phyloP scores from a whole-genome alignment of 1,140 invertebrate species.

The Nephila pilipes region DNA sequence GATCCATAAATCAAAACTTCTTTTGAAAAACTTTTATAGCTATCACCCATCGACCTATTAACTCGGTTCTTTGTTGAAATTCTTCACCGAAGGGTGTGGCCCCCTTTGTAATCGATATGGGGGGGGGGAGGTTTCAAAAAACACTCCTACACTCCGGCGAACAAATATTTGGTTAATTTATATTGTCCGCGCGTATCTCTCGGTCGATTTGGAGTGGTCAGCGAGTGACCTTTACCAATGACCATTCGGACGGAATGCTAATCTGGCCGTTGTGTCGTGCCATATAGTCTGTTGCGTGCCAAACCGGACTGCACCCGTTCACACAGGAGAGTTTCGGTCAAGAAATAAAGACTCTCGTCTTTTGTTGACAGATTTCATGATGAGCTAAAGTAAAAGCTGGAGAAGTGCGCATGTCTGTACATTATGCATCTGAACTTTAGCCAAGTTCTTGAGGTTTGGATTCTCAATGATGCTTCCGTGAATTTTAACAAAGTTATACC shows the following conservation, averaged over 20 bases:
- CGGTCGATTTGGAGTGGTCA: not conserved
- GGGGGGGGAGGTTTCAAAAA: not conserved
- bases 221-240: constrained; percentile 20
- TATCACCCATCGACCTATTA: not conserved
- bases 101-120: constrained; percentile 1
- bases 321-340: not conserved
- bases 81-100: constrained; percentile 5
- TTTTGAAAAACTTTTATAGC: not conserved
- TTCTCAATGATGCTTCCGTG: too few relatives aligned
- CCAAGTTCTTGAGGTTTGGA: too few relatives aligned
- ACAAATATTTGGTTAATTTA: constrained; percentile 49
- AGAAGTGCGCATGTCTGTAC: not conserved
- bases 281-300: constrained; percentile 3
- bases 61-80: constrained; percentile 1
- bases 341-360: not conserved
- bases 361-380: not conserved
- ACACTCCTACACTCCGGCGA: not conserved
- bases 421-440: too few relatives aligned
- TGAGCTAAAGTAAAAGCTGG: not conserved
- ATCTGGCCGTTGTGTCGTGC: not conserved
- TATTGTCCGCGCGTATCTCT: constrained; percentile 18
- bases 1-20: constrained; percentile 24
- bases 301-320: not conserved
- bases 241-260: not conserved
- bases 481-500: too few relatives aligned